Evolutionary conservation across 2,888 invertebrate species (phyloP), one percentile per base, ranked within the genome.

Genomic region (Polydrusus cervinus): DNA sequence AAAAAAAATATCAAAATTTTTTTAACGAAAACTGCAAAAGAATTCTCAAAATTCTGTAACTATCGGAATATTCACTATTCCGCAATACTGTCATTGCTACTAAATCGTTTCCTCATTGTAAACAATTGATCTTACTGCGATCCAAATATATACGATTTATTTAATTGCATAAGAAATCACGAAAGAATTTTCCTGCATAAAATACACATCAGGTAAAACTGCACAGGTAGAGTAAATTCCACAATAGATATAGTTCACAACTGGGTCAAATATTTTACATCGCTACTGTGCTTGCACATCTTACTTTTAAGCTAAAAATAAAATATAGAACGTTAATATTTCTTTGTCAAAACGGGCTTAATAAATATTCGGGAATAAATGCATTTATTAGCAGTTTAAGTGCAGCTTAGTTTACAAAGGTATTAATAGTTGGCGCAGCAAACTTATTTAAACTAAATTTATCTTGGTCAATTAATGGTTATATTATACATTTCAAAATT

Each of bases 291-390:
- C 69, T 57, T 64, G 64, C 68, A 62, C 25, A 64, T 69, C 57
- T 74, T 64, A 51, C 47, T 66, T 71, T 66, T 18, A 45, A 49
- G 30, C 75, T 75, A 75, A 72, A 75, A 75, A 75, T 75, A 75
- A 72, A 64, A 75, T 75, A 61, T 75, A 71, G 75, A 45, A 51
- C 75, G 53, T 72, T 75, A 72, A 75, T 75, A 75, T 75, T 71
- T 75, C 75, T 75, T 75, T 75, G 75, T 75, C 75, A 75, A 75
- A 75, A 67, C 67, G 61, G 20, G 72, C 47, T 38, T 57, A 40
- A 75, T 72, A 75, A 72, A 72, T 72, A 65, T 43, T 66, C 30
- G 49, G n/a, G 67, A 51, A 74, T 74, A 61, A 65, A 68, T 68
- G 55, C 74, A 55, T 68, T 74, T 74, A 74, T 62, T 69, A 49